Evolutionary conservation across 1,140 invertebrate species (phyloP).

Genomic region (Hyles vespertilio): DNA sequence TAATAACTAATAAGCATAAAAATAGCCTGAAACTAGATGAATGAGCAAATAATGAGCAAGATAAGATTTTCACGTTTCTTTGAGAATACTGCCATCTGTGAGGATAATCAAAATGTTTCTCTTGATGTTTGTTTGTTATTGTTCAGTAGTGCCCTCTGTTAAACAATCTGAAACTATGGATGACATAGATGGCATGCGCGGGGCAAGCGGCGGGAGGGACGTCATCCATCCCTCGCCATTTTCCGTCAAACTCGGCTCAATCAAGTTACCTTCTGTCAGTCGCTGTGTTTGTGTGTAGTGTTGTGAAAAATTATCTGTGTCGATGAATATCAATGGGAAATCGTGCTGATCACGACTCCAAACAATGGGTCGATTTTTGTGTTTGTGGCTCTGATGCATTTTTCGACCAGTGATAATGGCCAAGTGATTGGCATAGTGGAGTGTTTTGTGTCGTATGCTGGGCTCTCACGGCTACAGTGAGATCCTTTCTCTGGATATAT

Average conservation of each 20-base stretch:
- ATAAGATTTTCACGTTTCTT: too few species aligned
- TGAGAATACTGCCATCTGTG: constrained; percentile 31
- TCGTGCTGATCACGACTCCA: constrained; percentile 65
- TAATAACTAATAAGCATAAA: too few species aligned
- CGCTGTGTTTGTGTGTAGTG: constrained; percentile 72
- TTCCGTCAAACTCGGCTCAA: constrained; percentile 68
- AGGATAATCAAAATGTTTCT: background rate
- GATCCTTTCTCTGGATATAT: constrained; percentile 71
- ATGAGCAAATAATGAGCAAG: too few species aligned
- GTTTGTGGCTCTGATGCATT: constrained; percentile 69
- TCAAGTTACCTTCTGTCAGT: constrained; percentile 71
- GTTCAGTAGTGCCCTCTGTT: constrained; percentile 40
- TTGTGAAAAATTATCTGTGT: constrained; percentile 72
- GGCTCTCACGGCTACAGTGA: constrained; percentile 66
- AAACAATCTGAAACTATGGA: constrained; percentile 11
- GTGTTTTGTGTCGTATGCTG: constrained; percentile 72
- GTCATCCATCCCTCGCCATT: constrained; percentile 63
- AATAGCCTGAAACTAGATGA: too few species aligned
- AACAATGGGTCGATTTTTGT: constrained; percentile 69
- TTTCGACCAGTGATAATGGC: constrained; percentile 67
- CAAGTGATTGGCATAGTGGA: constrained; percentile 68
- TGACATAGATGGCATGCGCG: constrained; percentile 38
- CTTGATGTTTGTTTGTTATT: constrained; percentile 17
- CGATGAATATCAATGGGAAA: constrained; percentile 73
- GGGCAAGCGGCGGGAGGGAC: constrained; percentile 46